phyloP scores from a whole-genome alignment of 1,140 invertebrate genomes.

The Macrosteles quadrilineatus region DNA sequence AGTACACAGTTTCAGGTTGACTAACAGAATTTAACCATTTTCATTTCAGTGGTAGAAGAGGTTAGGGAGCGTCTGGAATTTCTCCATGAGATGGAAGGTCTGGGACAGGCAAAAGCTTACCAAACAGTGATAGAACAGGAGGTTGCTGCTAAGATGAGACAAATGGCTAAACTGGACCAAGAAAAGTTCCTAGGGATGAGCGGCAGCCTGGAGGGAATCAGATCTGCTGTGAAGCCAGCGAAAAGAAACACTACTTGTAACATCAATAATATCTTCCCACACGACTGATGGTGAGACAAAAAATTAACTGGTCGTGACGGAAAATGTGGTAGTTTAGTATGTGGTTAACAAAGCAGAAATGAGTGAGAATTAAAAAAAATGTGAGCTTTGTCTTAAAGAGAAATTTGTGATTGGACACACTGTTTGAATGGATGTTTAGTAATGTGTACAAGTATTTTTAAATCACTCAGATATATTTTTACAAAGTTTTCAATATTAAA shows the following conservation, averaged over 20 bases:
- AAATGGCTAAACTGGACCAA: conserved; percentile 49
- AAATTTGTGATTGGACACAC: too few relatives aligned
- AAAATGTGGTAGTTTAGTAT: too few relatives aligned
- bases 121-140: conserved; percentile 53
- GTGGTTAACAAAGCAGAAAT: too few relatives aligned
- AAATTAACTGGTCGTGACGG: too few relatives aligned
- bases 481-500: too few relatives aligned
- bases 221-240: neutral
- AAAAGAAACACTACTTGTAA: neutral
- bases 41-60: conserved; percentile 49
- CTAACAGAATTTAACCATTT: too few relatives aligned
- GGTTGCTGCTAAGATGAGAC: conserved; percentile 52
- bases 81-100: conserved; percentile 52
- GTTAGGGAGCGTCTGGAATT: conserved; percentile 54
- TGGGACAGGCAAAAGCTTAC: conserved; percentile 54
- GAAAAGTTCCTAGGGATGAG: neutral
- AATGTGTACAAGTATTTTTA: too few relatives aligned
- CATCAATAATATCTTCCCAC: neutral
- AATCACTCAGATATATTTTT: too few relatives aligned
- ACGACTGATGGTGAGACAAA: neutral
- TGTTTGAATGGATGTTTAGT: too few relatives aligned
- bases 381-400: too few relatives aligned
- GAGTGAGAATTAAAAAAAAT: too few relatives aligned
- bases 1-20: too few relatives aligned
- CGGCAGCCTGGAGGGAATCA: neutral